phyloP scores from a whole-genome alignment of 2,113 vertebrate genomes.

The Arizona elegans region DNA sequence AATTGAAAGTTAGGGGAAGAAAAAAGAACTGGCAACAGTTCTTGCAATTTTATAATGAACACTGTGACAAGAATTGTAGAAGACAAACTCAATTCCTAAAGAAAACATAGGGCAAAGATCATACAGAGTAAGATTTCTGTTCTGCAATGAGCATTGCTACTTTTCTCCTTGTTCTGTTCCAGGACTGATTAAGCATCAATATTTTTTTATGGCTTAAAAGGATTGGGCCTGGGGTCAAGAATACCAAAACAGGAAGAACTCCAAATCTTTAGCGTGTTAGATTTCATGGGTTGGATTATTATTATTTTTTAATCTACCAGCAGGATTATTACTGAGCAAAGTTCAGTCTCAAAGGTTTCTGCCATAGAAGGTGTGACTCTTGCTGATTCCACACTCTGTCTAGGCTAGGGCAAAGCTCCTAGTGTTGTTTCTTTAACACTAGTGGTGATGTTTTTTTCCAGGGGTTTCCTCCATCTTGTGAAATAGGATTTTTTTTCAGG shows the following conservation, averaged over 20 bases:
- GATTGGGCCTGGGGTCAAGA: slow-evolving; percentile 31
- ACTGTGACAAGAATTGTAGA: background rate
- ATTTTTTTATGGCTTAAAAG: slow-evolving; percentile 43
- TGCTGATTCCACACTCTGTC: background rate
- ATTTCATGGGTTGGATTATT: background rate
- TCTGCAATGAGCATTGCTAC: background rate
- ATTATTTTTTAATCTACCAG: background rate
- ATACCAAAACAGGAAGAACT: background rate
- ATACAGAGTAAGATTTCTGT: background rate
- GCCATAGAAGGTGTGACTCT: background rate
- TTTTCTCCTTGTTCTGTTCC: slow-evolving; percentile 35
- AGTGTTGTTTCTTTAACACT: background rate
- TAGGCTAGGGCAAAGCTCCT: background rate
- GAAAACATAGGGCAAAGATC: background rate
- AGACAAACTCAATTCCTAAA: slow-evolving; percentile 17
- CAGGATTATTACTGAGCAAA: background rate
- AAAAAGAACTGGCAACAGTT: background rate
- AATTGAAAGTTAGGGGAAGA: background rate
- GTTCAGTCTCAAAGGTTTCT: background rate
- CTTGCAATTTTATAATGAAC: slow-evolving; percentile 21
- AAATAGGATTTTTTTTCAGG: background rate
- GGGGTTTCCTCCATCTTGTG: background rate
- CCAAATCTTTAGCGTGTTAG: background rate
- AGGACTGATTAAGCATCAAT: slow-evolving; percentile 14
- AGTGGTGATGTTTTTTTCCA: background rate